Base-by-base conservation (phyloP, 2,888 invertebrate genomes). In the Acrobeloides nanus region DNA sequence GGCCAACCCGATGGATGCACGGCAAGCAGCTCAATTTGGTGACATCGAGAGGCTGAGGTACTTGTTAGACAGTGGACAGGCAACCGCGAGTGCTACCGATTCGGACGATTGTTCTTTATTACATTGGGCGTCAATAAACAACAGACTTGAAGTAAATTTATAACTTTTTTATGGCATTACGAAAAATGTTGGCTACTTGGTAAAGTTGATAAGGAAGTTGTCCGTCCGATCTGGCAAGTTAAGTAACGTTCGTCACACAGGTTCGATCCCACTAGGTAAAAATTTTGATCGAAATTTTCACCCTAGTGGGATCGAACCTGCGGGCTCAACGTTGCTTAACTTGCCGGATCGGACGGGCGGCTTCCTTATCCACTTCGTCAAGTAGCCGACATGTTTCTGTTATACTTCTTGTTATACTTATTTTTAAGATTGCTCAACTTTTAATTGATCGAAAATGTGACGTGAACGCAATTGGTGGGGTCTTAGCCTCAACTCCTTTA, bases 41-140 rank as follows among this genome's bases (percentile, higher is more conserved):
- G 86, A 88, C 5, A 81, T 87, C 73, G 82, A 76, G 26, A 62
- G 78, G 40, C 76, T 79, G 47, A 63, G 72, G 61, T 87, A 92
- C 75, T 80, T 95, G 25, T 81, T 95, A 4, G 90, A 93, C 70
- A 83, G 84, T 31, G 93, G 93, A 7, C 29, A 35, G 25, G 49
- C 48, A 12, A 40, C 55, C 24, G 33, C 58, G 5, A 46, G 57
- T 38, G 51, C 54, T 31, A 44, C 48, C 2, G 95, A 97, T 76
- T 81, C 82, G 59, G 95, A 97, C 76, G 90, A 89, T 39, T 93
- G 97, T 46, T 90, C 92, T 2, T 78, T 97, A 41, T 79, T 97
- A n/a, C 97, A 97, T 76, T 97, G 97, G 97, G 95, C 95, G 29
- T 86, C 95, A 17, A 97, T 97, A 73, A 97, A 97, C 77, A 95